Conservation (phyloP, 2,888 invertebrate species). For the Archaeoteleia sp. region DNA sequence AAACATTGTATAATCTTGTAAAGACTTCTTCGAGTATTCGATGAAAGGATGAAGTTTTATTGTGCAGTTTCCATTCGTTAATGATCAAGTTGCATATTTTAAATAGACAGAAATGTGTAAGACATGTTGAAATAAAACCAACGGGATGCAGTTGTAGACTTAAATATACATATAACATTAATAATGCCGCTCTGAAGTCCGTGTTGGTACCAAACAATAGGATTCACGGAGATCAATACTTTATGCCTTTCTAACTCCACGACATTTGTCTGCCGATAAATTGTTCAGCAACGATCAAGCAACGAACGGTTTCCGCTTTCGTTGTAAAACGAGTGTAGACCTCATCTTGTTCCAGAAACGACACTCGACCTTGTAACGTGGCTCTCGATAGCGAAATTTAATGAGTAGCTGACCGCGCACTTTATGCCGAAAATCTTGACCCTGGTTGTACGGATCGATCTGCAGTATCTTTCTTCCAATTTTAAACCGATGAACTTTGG, state of each 20-base stretch:
- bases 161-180: conserved; percentile 46
- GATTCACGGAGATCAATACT: conserved; percentile 41
- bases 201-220: conserved; percentile 43
- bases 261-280: conserved; percentile 47
- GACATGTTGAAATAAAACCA: no score
- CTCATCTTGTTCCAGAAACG: conserved; percentile 45
- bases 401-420: conserved; percentile 47
- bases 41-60: no score
- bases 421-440: conserved; percentile 44
- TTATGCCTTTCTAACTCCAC: conserved; percentile 43
- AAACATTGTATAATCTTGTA: no score
- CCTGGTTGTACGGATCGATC: conserved; percentile 28
- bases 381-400: conserved; percentile 40
- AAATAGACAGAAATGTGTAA: no score
- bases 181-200: conserved; percentile 19
- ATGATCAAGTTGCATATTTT: no score
- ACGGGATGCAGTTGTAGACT: no score
- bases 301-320: conserved; percentile 38
- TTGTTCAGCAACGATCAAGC: conserved; percentile 43
- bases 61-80: no score
- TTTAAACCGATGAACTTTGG: not conserved
- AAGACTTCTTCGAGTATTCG: no score
- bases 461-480: conserved; percentile 1
- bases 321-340: conserved; percentile 41
- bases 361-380: conserved; percentile 44